Evolutionary conservation across 2,797 vertebrate genomes (phyloP), one percentile per base, ranked within the genome.

Genomic region (Apogon talboti): DNA sequence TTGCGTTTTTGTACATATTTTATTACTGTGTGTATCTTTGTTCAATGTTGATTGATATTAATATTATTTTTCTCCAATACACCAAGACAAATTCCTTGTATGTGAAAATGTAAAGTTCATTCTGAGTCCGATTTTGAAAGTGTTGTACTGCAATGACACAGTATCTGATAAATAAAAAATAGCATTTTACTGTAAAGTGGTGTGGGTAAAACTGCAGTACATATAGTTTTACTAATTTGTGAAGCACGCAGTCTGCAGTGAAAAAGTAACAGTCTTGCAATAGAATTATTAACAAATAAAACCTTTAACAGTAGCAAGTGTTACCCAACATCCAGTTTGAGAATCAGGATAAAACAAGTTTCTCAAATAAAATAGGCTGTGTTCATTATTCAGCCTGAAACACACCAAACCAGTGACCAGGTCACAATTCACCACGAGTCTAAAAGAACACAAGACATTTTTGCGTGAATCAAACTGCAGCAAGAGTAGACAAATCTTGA

Each of bases 391-490:
- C 41, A 60, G 7, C 6, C 1, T 35, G 66, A 62, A 13, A 69
- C 55, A 42, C 1, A 58, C 24, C 18, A 57, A 19, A 74, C 66
- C 68, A 52, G 74, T 58, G n/a, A 71, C 37, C 30, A 28, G 63
- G 14, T 33, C 30, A 18, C 41, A 55, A 62, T 38, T 16, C 58
- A 79, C 67, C 75, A 72, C 80, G 81, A 49, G 54, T 76, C 63
- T 48, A 51, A 68, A 70, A 77, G 68, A 83, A 85, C 81, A 79
- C 53, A 71, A 40, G 71, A 65, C 64, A 86, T 77, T 74, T 84
- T 78, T 47, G 55, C 66, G 82, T 79, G 81, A 84, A 89, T 91
- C 81, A 62, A 33, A 70, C 43, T 55, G 62, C 66, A 59, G 14
- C 71, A 70, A 86, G 56, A 76, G 77, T 11, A 61, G 54, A 79